Percentiles rank a stretch among this genome's conserved stretches.
These are phyloP conservation scores for Bombus waltoni DNA, from an alignment of 1,140 invertebrate species.

Conservation along the genomic window DNA sequence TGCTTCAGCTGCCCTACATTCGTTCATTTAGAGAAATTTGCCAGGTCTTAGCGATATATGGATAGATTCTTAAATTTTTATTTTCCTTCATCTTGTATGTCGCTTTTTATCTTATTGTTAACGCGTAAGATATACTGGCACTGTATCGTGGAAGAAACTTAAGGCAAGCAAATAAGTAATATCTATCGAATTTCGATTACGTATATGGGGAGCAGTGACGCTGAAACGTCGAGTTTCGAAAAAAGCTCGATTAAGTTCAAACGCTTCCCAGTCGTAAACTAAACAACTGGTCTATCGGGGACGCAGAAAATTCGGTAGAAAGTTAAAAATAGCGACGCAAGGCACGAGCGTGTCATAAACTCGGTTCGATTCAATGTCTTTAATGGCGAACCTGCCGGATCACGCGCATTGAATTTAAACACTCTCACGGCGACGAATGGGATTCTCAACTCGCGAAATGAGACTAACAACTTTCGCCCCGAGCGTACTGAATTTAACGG, in stretches of 20 bases:
- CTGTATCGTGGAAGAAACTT: too few species aligned
- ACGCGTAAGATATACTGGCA: too few species aligned
- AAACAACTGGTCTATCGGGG: not conserved
- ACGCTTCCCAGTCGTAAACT: not conserved
- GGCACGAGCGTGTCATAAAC: not conserved
- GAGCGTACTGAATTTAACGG: slow-evolving; percentile 43
- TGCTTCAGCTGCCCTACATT: not conserved
- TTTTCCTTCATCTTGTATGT: not conserved
- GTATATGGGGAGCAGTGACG: not conserved
- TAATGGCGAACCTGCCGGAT: slow-evolving; percentile 5
- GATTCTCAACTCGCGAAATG: slow-evolving; percentile 31
- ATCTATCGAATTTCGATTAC: not conserved
- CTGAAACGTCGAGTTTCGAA: too few species aligned
- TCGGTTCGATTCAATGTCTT: slow-evolving; percentile 24
- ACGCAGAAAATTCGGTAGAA: not conserved
- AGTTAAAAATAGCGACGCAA: not conserved
- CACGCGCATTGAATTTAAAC: slow-evolving; percentile 43
- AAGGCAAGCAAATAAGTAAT: too few species aligned
- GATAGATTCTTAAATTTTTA: not conserved
- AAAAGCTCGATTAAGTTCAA: not conserved
- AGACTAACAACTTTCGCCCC: slow-evolving; percentile 46
- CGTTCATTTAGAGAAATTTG: not conserved
- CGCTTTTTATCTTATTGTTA: too few species aligned
- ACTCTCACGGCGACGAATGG: slow-evolving; percentile 17
- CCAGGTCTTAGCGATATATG: not conserved